A percentile compares a stretch with the other conserved stretches of the same genome.
Conservation (phyloP, 2,888 invertebrate species). For the Drosophila suboccidentalis region DNA sequence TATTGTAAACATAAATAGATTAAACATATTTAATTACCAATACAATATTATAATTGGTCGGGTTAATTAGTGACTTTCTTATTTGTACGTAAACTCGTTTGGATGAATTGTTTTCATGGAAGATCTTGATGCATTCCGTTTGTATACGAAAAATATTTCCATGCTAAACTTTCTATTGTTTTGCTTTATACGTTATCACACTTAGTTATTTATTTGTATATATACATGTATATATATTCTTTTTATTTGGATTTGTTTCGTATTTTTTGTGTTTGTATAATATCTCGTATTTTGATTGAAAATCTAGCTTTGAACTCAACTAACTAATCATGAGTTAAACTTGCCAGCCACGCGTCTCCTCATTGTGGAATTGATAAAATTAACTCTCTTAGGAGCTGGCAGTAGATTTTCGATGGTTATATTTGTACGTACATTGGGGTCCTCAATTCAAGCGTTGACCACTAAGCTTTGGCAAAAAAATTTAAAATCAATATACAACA, state of each 20-base stretch:
- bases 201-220: background rate
- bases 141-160: slow-evolving; percentile 30
- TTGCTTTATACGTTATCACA: slow-evolving; percentile 64
- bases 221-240: slow-evolving; percentile 9
- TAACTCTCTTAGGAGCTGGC: slow-evolving; percentile 21
- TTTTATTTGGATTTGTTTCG: slow-evolving; percentile 21
- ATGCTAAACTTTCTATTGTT: slow-evolving; percentile 60
- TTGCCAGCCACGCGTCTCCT: slow-evolving; percentile 24
- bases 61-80: slow-evolving; percentile 37
- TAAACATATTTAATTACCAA: slow-evolving; percentile 37
- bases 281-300: slow-evolving; percentile 35
- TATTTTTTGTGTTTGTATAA: slow-evolving; percentile 27
- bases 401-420: slow-evolving; percentile 24
- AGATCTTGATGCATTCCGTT: slow-evolving; percentile 53
- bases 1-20: slow-evolving; percentile 69
- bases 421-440: slow-evolving; percentile 35
- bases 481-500: slow-evolving; percentile 46
- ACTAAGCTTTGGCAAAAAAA: slow-evolving; percentile 56
- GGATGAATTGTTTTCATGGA: slow-evolving; percentile 53
- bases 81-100: slow-evolving; percentile 74
- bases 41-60: slow-evolving; percentile 26
- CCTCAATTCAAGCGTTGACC: slow-evolving; percentile 8
- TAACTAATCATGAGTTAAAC: slow-evolving; percentile 7
- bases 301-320: slow-evolving; percentile 26
- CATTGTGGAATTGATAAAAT: slow-evolving; percentile 21